Percentiles rank a stretch among this genome's conserved stretches.
phyloP scores from a whole-genome alignment of 1,140 invertebrate species.

The Eulimnadia texana region DNA sequence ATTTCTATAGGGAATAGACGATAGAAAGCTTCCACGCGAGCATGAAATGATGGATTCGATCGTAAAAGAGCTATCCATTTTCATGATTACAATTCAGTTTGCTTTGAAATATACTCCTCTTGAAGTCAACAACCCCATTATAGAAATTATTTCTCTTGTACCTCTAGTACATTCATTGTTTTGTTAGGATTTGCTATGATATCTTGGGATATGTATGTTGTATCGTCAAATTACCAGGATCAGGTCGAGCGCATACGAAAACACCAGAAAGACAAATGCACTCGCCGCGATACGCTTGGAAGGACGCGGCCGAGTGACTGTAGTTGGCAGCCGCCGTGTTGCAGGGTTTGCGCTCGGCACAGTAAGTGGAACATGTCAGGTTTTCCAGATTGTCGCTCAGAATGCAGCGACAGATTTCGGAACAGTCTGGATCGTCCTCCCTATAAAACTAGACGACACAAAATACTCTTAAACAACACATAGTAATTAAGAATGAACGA shows the following conservation, averaged over 20 bases:
- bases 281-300: slow-evolving; percentile 69
- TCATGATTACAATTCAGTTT: background rate
- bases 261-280: slow-evolving; percentile 78
- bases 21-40: too few relatives aligned
- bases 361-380: slow-evolving; percentile 52
- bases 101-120: too few relatives aligned
- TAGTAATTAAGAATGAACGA: too few relatives aligned
- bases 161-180: too few relatives aligned
- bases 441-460: slow-evolving; percentile 52
- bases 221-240: slow-evolving; percentile 55
- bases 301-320: slow-evolving; percentile 71
- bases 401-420: slow-evolving; percentile 63
- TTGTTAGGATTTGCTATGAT: too few relatives aligned
- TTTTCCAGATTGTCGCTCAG: slow-evolving; percentile 53
- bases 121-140: too few relatives aligned
- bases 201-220: too few relatives aligned
- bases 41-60: background rate
- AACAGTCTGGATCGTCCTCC: slow-evolving; percentile 66
- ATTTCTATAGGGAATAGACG: background rate
- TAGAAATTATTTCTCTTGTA: too few relatives aligned
- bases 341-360: slow-evolving; percentile 65
- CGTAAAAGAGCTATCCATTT: background rate
- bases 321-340: slow-evolving; percentile 64
- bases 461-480: too few relatives aligned
- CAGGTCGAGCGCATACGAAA: slow-evolving; percentile 79